These are phyloP conservation scores for Zaprionus camerounensis DNA, from an alignment of 1,140 invertebrate species.

Conservation along the genomic window DNA sequence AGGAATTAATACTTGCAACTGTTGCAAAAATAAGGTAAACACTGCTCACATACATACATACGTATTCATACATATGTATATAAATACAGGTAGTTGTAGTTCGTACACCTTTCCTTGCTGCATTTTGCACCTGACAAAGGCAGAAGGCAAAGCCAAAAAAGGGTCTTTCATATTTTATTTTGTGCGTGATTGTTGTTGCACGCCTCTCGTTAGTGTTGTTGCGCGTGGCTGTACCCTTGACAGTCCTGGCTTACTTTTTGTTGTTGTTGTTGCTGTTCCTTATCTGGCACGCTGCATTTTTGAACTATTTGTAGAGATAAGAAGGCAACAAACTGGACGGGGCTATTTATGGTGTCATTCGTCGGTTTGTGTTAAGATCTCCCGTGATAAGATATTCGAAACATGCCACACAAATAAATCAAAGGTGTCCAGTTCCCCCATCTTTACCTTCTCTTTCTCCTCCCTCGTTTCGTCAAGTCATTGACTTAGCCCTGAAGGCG, in stretches of 20 bases:
- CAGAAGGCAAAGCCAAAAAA: constrained; percentile 1
- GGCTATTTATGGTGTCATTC: constrained; percentile 12
- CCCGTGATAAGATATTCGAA: constrained; percentile 18
- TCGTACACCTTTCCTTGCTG: neutral
- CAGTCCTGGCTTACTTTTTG: neutral
- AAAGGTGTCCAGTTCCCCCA: constrained; percentile 12
- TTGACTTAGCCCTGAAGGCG: constrained; percentile 14
- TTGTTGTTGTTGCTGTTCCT: neutral
- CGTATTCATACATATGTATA: neutral
- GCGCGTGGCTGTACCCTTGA: constrained; percentile 32
- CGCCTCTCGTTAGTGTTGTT: neutral
- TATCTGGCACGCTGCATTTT: constrained; percentile 14
- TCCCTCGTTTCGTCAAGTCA: neutral
- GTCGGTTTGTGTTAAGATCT: constrained; percentile 25
- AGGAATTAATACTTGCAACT: constrained; percentile 42
- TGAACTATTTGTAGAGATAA: constrained; percentile 3
- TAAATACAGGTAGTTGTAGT: neutral
- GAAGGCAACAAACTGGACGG: constrained; percentile 6
- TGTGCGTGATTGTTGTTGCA: constrained; percentile 7
- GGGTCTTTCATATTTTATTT: constrained; percentile 9
- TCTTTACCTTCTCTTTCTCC: neutral
- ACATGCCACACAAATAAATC: constrained; percentile 22
- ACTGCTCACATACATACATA: neutral
- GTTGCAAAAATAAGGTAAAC: constrained; percentile 42
- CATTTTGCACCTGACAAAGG: constrained; percentile 20